Evolutionary conservation across 1,140 invertebrate species (phyloP), one percentile per base, ranked within the genome.

Genomic region (Cryptotermes secundus): DNA sequence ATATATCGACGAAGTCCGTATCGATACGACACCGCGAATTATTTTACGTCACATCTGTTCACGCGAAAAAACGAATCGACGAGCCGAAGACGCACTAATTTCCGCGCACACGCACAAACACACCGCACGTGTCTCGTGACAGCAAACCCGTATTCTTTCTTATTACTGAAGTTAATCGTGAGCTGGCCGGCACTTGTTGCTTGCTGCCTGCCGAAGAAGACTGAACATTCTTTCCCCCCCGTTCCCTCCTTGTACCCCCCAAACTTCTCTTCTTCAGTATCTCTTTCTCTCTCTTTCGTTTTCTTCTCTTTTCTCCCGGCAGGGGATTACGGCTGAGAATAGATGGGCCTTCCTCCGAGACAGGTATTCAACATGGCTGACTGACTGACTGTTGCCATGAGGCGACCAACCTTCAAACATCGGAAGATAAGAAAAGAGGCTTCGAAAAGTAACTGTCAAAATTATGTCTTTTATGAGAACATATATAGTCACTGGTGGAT

Each of bases 281-380:
- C 53, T 59, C 53, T 59, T n/a, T 72, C 59, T 72, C 26, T 72
- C 26, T 65, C 59, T 26, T n/a, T 72, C 59, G 59, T 72, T 31
- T 72, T 72, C 59, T 72, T 72, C n/a, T 72, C 59, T 72, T 72
- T 72, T 72, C 59, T 72, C 59, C 59, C 59, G 59, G 59, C 59
- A 72, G 59, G 59, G 59, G 59, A 72, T 72, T 72, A 72, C 59
- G 59, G n/a, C 59, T 72, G 59, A 72, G 59, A 72, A 72, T 72
- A 72, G 59, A 72, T 72, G 59, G 26, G 59, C 59, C n/a, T 72
- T 72, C 59, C 59, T 72, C 59, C 6, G 26, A 72, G 59, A 72
- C 59, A 72, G 59, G 59, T 72, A 72, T 72, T 72, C 59, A 72
- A 72, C 59, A 72, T 72, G 59, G 59, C 59, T 72, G 59, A 72